Evolutionary conservation across 2,797 vertebrate species (phyloP).

Genomic region (Antrozous pallidus): DNA sequence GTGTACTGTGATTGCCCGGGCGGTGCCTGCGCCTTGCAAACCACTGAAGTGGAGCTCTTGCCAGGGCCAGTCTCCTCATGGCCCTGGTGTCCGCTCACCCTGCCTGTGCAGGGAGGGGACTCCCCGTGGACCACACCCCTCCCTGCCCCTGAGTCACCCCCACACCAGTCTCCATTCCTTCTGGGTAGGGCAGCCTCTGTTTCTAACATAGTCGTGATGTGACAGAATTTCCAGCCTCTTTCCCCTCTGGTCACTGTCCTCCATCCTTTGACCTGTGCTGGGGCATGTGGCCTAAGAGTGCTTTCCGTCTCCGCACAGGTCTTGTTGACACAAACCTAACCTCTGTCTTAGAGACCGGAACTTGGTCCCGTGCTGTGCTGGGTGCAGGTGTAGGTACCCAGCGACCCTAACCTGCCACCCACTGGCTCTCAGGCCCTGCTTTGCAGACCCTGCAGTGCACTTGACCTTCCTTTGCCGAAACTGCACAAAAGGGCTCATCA

Average conservation of each 20-base stretch:
- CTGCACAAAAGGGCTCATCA: neutral
- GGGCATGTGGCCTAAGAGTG: neutral
- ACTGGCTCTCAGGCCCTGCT: neutral
- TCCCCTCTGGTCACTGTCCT: neutral
- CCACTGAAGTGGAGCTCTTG: neutral
- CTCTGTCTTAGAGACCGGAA: neutral
- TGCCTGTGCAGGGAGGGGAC: no score
- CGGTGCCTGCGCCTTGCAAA: neutral
- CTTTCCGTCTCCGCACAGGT: neutral
- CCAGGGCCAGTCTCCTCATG: accelerated
- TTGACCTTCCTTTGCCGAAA: neutral
- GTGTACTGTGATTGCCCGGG: accelerated
- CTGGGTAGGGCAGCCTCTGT: neutral
- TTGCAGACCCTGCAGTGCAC: neutral
- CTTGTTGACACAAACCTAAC: neutral
- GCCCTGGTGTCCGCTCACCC: neutral
- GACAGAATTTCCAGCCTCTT: no score
- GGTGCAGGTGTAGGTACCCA: neutral
- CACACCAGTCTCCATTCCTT: neutral
- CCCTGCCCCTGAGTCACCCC: accelerated
- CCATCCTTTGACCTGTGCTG: accelerated
- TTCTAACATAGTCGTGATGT: neutral
- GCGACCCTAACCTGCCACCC: no score
- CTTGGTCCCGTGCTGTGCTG: neutral
- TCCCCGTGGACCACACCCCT: accelerated